These are phyloP conservation scores for Heterohyrax brucei DNA, from an alignment of 2,797 vertebrate genomes.

Conservation along the genomic window DNA sequence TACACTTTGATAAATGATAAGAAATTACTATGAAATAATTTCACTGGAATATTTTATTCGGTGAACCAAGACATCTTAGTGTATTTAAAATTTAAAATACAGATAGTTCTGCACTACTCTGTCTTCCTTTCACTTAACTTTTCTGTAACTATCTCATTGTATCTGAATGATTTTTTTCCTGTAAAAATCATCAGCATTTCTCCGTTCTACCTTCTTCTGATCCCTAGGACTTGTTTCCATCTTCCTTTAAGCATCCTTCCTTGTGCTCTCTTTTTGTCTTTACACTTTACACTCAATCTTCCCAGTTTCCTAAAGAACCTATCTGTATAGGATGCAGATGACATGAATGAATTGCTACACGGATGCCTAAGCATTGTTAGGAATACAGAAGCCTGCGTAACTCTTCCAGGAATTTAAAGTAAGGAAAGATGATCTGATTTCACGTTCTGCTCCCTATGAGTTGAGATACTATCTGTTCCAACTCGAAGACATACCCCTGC, in stretches of 20 bases:
- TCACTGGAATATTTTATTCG: conserved; percentile 13
- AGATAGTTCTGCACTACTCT: background rate
- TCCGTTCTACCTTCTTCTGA: background rate
- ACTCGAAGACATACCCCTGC: background rate
- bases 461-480: background rate
- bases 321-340: background rate
- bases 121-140: background rate
- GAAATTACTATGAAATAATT: conserved; percentile 6
- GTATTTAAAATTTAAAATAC: background rate
- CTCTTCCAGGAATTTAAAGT: background rate
- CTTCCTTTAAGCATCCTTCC: background rate
- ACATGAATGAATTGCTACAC: background rate
- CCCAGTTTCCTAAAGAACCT: conserved; percentile 22
- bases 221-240: background rate
- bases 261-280: background rate
- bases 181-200: background rate
- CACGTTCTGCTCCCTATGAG: background rate
- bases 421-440: conserved; percentile 21
- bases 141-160: background rate
- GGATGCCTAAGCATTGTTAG: background rate
- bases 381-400: background rate
- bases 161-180: background rate
- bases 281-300: background rate
- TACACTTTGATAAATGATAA: conserved; percentile 33
- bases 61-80: background rate